Evolutionary conservation across 2,797 vertebrate species (phyloP), one percentile per base, ranked within the genome.

Genomic region (Sarcoramphus papa): DNA sequence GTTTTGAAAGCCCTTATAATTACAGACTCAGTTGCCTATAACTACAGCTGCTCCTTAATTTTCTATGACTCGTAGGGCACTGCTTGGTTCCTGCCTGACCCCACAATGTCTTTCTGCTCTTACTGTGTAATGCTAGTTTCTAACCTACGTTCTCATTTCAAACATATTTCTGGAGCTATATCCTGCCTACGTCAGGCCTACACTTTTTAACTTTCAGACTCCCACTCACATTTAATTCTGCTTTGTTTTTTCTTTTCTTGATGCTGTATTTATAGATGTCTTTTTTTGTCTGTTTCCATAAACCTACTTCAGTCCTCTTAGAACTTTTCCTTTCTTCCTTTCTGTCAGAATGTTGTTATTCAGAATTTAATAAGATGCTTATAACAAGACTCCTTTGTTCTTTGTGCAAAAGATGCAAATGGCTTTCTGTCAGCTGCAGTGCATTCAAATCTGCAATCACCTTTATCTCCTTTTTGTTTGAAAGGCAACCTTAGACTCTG

Each of bases 1-100:
- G 64, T 85, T 95, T 93, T 85, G 82, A 88, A 92, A 83, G 25
- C 35, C 51, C n/a, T 83, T 80, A 22, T 76, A 88, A 92, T 94
- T 92, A 87, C 21, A 79, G 78, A 77, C 14, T 80, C 28, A 27
- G 40, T 48, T 85, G 51, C 72, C 79, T 83, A 30, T 45, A 88
- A 83, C 57, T 85, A 69, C 37, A 73, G 63, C 63, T 57, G 8
- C 74, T 96, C 89, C 89, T 91, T 82, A 76, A 63, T 94, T 92
- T 94, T 85, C 87, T 85, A 0, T 85, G 78, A 63, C 28, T 87
- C 2, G 6, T 21, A 69, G 65, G 74, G 54, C 57, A 37, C 23
- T 75, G 54, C 51, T 80, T 69, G 40, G 21, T 85, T 96, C 63
- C 87, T 91, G 63, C 35, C 70, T 82, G 78, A 89, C 51, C 35